Evolutionary conservation across 2,888 invertebrate genomes (phyloP).

Genomic region (Phymatocera aterrima): DNA sequence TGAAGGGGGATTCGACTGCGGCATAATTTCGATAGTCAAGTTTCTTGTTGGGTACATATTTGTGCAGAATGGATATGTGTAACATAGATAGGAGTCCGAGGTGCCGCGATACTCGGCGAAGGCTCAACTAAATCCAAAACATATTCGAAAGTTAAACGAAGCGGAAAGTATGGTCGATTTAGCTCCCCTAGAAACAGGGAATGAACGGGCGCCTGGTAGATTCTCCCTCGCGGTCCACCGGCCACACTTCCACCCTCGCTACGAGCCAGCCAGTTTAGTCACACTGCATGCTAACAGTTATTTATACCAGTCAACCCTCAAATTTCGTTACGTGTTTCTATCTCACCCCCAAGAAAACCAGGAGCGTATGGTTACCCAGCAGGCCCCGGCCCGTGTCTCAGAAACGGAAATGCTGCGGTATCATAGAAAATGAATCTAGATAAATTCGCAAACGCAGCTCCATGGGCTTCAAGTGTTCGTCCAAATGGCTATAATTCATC

Average conservation of each 20-base stretch:
- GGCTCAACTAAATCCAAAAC: slow-evolving; percentile 70
- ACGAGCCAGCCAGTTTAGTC: slow-evolving; percentile 59
- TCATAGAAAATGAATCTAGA: slow-evolving; percentile 33
- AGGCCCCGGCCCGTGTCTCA: neutral
- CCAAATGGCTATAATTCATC: no score
- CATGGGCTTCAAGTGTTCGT: no score
- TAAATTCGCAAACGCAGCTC: no score
- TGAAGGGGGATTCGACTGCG: neutral
- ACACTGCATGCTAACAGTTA: slow-evolving; percentile 65
- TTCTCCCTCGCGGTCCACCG: slow-evolving; percentile 46
- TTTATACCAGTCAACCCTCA: slow-evolving; percentile 59
- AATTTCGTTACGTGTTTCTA: slow-evolving; percentile 29
- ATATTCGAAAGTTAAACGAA: slow-evolving; percentile 72
- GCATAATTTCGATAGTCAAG: slow-evolving; percentile 5
- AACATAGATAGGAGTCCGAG: neutral
- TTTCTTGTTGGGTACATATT: neutral
- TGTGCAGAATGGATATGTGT: no score
- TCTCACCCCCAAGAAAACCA: neutral
- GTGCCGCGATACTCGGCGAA: slow-evolving; percentile 57
- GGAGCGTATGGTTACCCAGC: neutral
- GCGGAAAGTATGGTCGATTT: slow-evolving; percentile 72
- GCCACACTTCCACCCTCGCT: slow-evolving; percentile 8
- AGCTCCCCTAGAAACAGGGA: slow-evolving; percentile 53
- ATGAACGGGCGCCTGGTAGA: slow-evolving; percentile 21
- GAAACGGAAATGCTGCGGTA: neutral